Evolutionary conservation across 2,888 invertebrate species (phyloP).

Genomic region (Xestia c-nigrum): DNA sequence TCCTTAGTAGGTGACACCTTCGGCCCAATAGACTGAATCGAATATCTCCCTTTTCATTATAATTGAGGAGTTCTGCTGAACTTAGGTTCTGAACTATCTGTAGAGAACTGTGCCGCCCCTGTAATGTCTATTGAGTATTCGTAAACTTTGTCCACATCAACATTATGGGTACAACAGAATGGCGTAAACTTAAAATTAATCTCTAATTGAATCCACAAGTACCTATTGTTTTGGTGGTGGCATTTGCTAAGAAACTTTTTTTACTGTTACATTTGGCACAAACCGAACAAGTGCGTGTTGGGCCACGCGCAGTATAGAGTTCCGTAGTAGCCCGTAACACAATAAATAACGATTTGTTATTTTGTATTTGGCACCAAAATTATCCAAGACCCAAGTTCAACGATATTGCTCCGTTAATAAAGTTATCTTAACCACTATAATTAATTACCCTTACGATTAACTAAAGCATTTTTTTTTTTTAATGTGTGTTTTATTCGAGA

Average conservation of each 20-base stretch:
- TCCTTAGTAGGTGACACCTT: slow-evolving; percentile 31
- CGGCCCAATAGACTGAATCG: slow-evolving; percentile 32
- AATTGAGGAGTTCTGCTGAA: slow-evolving; percentile 8
- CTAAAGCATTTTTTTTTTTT: too few species aligned
- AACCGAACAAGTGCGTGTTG: too few species aligned
- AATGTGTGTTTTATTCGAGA: too few species aligned
- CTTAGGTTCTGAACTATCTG: slow-evolving; percentile 28
- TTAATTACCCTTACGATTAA: too few species aligned
- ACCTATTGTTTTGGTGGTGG: neutral
- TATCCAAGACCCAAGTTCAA: too few species aligned
- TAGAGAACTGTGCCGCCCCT: slow-evolving; percentile 12
- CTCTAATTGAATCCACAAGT: neutral
- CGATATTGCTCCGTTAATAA: too few species aligned
- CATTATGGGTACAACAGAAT: slow-evolving; percentile 11
- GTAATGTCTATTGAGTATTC: slow-evolving; percentile 16
- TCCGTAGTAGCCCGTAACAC: too few species aligned
- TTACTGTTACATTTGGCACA: neutral
- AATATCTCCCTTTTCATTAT: slow-evolving; percentile 40
- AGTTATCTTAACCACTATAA: too few species aligned
- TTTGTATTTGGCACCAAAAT: too few species aligned
- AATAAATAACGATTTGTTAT: too few species aligned
- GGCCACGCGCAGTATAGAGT: too few species aligned
- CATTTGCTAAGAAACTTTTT: neutral
- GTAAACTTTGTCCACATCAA: slow-evolving; percentile 35
- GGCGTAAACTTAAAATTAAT: slow-evolving; percentile 6